phyloP scores from a whole-genome alignment of 2,797 vertebrate genomes.

The Philypnodon macrostomus region DNA sequence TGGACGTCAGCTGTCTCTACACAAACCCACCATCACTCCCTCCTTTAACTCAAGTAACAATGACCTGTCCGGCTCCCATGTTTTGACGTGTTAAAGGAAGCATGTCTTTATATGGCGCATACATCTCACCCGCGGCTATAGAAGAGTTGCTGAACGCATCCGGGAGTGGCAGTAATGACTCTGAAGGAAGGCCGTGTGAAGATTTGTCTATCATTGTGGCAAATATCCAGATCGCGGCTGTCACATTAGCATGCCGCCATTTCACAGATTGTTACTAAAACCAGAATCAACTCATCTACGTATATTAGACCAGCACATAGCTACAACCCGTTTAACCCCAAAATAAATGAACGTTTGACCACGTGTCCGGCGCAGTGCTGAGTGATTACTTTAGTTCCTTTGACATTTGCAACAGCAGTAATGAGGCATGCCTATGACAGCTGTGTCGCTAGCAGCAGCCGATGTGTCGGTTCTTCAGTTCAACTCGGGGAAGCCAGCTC shows the following conservation, averaged over 20 bases:
- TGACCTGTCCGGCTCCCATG: constrained; percentile 19
- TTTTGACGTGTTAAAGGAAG: constrained; percentile 28
- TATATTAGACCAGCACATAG: constrained; percentile 25
- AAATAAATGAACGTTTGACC: constrained; percentile 64
- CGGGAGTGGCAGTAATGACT: constrained; percentile 64
- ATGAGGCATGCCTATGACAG: constrained; percentile 81
- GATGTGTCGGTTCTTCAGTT: constrained; percentile 72
- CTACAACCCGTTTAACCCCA: constrained; percentile 54
- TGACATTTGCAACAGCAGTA: constrained; percentile 81
- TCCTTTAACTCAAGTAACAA: constrained; percentile 17
- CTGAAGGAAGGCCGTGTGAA: constrained; percentile 54
- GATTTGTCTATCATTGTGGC: constrained; percentile 47
- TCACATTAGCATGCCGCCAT: constrained; percentile 56
- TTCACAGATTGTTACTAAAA: constrained; percentile 27
- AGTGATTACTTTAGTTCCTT: constrained; percentile 81
- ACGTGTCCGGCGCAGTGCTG: constrained; percentile 69
- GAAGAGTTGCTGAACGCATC: constrained; percentile 25
- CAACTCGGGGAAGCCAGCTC: constrained; percentile 61
- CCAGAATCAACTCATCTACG: constrained; percentile 35
- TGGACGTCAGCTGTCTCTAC: constrained; percentile 15
- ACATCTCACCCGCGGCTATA: constrained; percentile 10
- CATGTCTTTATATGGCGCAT: constrained; percentile 13
- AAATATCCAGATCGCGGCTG: constrained; percentile 52
- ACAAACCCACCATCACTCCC: constrained; percentile 12
- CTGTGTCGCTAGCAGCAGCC: constrained; percentile 77